phyloP scores from a whole-genome alignment of 1,140 invertebrate species.

The Megalonaias nervosa region DNA sequence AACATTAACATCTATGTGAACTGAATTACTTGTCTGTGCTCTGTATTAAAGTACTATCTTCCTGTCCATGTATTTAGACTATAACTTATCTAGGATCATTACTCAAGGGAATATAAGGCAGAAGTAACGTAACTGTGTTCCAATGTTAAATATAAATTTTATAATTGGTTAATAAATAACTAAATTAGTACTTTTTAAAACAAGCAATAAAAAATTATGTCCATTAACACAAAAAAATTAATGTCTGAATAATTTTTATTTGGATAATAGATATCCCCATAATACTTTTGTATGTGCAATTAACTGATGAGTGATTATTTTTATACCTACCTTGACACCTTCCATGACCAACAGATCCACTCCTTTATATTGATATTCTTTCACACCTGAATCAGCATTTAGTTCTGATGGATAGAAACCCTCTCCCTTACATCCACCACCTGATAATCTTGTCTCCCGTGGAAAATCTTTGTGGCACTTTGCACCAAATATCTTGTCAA shows the following conservation, averaged over 20 bases:
- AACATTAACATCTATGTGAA: too few relatives aligned
- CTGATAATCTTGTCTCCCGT: slow-evolving; percentile 11
- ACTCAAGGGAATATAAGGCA: too few relatives aligned
- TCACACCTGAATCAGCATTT: background rate
- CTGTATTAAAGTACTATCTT: too few relatives aligned
- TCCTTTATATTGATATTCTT: slow-evolving; percentile 36
- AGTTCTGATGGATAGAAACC: slow-evolving; percentile 38
- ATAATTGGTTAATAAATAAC: background rate
- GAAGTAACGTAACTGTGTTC: too few relatives aligned
- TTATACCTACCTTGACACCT: slow-evolving; percentile 2
- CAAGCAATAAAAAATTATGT: background rate
- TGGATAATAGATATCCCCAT: background rate
- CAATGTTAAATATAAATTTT: too few relatives aligned
- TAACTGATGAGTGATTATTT: background rate
- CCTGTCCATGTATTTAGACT: too few relatives aligned
- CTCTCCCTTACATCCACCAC: slow-evolving; percentile 24
- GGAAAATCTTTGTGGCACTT: slow-evolving; percentile 45
- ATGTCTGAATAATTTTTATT: background rate
- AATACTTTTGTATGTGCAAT: too few relatives aligned
- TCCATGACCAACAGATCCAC: slow-evolving; percentile 20
- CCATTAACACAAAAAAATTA: background rate
- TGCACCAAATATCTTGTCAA: slow-evolving; percentile 44
- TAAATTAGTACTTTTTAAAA: background rate
- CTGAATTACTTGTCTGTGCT: too few relatives aligned
- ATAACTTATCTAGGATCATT: too few relatives aligned